phyloP scores from a whole-genome alignment of 2,888 invertebrate species.

The Spicauda simplicius region DNA sequence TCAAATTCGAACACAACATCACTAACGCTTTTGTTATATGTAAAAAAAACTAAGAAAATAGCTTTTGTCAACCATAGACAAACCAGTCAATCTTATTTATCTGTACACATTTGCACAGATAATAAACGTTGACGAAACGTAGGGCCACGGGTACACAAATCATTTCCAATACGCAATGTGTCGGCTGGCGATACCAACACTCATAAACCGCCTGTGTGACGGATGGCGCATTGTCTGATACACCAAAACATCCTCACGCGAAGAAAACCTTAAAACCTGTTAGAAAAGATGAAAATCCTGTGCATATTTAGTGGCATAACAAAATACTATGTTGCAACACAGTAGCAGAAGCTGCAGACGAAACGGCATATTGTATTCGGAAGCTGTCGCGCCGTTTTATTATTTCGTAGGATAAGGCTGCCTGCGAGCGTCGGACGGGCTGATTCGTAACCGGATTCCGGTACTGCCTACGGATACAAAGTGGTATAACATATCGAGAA shows the following conservation, averaged over 20 bases:
- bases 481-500: no score
- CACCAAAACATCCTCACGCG: conserved; percentile 46
- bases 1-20: no score
- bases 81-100: neutral
- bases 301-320: neutral
- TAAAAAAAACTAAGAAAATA: no score
- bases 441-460: neutral
- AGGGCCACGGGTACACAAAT: conserved; percentile 58
- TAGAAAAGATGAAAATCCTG: neutral
- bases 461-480: no score
- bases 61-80: no score
- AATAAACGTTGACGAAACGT: conserved; percentile 22
- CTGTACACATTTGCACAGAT: neutral
- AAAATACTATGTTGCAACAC: conserved; percentile 74
- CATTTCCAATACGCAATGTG: conserved; percentile 74
- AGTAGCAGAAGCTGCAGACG: conserved; percentile 74
- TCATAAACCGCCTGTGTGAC: conserved; percentile 74
- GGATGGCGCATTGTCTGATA: conserved; percentile 73
- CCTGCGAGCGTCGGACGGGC: neutral
- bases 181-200: conserved; percentile 73
- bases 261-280: neutral
- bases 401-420: conserved; percentile 30
- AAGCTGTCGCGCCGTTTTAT: conserved; percentile 45
- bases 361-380: conserved; percentile 80
- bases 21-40: no score